Evolutionary conservation across 1,140 invertebrate species (phyloP), one percentile per base, ranked within the genome.

Genomic region (Ganaspis sp.): DNA sequence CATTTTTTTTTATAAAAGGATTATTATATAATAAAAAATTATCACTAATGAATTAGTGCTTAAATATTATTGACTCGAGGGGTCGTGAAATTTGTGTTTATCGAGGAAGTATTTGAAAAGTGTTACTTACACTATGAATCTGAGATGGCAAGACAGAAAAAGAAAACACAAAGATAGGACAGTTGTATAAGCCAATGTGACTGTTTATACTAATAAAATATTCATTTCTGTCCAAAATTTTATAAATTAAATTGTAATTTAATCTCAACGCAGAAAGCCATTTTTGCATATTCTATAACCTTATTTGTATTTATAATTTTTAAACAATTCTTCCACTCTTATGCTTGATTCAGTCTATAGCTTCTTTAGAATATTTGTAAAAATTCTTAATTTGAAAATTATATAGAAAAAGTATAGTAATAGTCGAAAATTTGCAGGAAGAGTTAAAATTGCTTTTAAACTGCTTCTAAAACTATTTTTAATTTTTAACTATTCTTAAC

Each of bases 91-190:
- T 64, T 29, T 64, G 58, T 64, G 26, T 64, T 64, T 29, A 64
- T 64, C 26, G 58, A 64, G 58, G 58, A 64, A 64, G 58, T 64
- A 64, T 29, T 64, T 64, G 58, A 64, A 64, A 64, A 64, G 58
- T 29, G 58, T 64, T 64, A 64, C 58, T 64, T 64, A 64, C 58
- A 64, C 58, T 64, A 23, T 64, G 58, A 64, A 64, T 64, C 58
- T 64, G 58, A 64, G 58, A 21, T 64, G 58, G 58, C 58, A 64
- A 64, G 58, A 64, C 58, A 64, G 58, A 64, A 64, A 64, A 64
- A 64, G 58, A 64, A 64, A 64, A 26, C 58, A 64, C 58, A 64
- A 64, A 64, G 58, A 64, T 64, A 64, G 58, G 58, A 64, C 26
- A 26, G 23, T 64, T 64, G 58, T 64, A 64, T 26, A 12, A 64